Evolutionary conservation across 64 coral and sea anemone species (phyloP).

Genomic region (Dendrophyllia cribrosa): DNA sequence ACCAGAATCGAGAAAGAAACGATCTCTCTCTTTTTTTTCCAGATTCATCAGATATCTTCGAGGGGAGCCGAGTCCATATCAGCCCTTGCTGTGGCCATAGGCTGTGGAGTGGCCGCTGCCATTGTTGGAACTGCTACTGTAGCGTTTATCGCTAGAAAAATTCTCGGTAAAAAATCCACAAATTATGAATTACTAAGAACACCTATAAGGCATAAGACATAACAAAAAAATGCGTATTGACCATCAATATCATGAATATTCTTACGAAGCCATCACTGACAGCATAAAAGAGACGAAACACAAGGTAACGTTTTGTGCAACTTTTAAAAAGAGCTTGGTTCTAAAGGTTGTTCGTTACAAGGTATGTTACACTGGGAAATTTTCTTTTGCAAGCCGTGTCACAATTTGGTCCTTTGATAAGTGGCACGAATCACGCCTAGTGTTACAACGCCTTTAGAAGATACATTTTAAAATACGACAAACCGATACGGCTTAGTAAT

Average conservation of each 20-base stretch:
- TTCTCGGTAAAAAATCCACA: conserved; percentile 96
- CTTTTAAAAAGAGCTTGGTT: no score
- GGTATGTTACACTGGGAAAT: no score
- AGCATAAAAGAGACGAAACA: neutral
- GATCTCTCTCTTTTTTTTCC: conserved; percentile 10
- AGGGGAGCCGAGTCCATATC: conserved; percentile 88
- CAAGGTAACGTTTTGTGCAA: no score
- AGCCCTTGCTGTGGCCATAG: conserved; percentile 89
- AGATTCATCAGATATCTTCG: conserved; percentile 83
- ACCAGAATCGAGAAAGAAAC: neutral
- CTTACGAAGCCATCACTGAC: neutral
- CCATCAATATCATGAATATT: neutral
- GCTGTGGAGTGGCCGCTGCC: conserved; percentile 91
- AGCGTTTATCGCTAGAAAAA: conserved; percentile 88
- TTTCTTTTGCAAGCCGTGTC: no score
- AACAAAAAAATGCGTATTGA: neutral
- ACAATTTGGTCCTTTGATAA: no score
- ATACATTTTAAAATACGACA: no score
- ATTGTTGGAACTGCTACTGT: conserved; percentile 96
- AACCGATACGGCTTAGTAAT: no score
- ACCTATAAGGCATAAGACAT: conserved; percentile 87
- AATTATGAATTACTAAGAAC: conserved; percentile 92
- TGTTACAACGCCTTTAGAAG: no score
- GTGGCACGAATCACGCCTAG: no score
- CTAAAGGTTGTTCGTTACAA: no score